Percentiles rank a stretch among this genome's conserved stretches.
Conservation (phyloP, 1,140 invertebrate genomes). For the Drosophila hydei region DNA sequence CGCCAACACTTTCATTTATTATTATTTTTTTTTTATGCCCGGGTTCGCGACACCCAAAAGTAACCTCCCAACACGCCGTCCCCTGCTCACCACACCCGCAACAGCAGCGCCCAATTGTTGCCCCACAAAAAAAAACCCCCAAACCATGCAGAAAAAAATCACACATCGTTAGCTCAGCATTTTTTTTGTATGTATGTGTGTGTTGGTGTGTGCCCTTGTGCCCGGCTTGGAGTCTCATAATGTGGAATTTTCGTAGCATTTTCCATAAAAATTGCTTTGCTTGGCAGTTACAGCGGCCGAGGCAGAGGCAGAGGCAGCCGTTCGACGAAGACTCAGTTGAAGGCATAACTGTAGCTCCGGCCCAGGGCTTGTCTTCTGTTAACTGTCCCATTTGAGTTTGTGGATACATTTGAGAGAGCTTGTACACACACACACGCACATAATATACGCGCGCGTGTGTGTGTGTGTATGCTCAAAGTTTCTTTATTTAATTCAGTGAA, state of each 20-base stretch:
- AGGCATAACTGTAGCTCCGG: conserved; percentile 10
- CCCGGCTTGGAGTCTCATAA: conserved; percentile 68
- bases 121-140: conserved; percentile 31
- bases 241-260: conserved; percentile 80
- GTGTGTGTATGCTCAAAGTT: conserved; percentile 67
- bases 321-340: conserved; percentile 22
- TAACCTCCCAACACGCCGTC: not conserved
- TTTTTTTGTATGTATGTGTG: conserved; percentile 44
- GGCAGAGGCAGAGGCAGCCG: not conserved
- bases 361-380: conserved; percentile 47
- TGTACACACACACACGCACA: conserved; percentile 35
- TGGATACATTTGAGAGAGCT: conserved; percentile 61
- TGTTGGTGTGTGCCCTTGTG: conserved; percentile 37
- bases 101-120: conserved; percentile 30
- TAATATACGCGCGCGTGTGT: conserved; percentile 34
- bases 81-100: not conserved
- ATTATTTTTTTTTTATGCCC: conserved; percentile 78
- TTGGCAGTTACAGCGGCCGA: conserved; percentile 24
- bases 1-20: conserved; percentile 81
- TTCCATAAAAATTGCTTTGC: conserved; percentile 81
- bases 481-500: conserved; percentile 83
- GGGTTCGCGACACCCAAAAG: conserved; percentile 55
- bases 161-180: conserved; percentile 81
- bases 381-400: conserved; percentile 71
- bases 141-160: conserved; percentile 77